Conservation (phyloP, 2,113 vertebrate species). For the Glaucomys volans region DNA sequence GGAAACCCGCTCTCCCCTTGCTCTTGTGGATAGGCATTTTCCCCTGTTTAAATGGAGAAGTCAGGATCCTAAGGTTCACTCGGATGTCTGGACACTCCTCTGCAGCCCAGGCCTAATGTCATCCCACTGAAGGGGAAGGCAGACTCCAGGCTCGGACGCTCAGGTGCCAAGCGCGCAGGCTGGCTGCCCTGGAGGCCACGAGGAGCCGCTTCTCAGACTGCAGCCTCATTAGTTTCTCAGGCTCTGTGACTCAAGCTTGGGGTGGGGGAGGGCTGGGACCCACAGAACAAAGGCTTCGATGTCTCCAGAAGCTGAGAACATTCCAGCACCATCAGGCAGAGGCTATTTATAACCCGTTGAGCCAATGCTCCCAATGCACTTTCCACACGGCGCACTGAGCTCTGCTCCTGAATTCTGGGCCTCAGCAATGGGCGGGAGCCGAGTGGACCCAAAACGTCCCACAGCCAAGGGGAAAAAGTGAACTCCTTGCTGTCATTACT, state of each 20-base stretch:
- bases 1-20: constrained; percentile 1
- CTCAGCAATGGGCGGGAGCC: neutral
- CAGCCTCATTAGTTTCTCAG: constrained; percentile 86
- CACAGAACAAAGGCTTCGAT: constrained; percentile 87
- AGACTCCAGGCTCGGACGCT: constrained; percentile 32
- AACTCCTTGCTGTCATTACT: constrained; percentile 44
- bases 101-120: neutral
- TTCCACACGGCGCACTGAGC: constrained; percentile 33
- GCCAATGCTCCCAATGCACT: constrained; percentile 80
- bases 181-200: neutral
- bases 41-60: constrained; percentile 7
- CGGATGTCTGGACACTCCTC: neutral
- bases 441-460: neutral
- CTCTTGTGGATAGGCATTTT: neutral
- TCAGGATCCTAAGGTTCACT: neutral
- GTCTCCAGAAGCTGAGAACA: constrained; percentile 87
- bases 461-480: neutral
- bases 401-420: constrained; percentile 43
- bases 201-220: constrained; percentile 41
- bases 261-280: constrained; percentile 38
- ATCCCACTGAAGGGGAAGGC: constrained; percentile 46
- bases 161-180: constrained; percentile 66
- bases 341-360: constrained; percentile 87
- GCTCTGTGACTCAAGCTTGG: constrained; percentile 85
- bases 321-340: constrained; percentile 84